Base-by-base conservation (phyloP, 2,888 invertebrate species). In the Lithosia quadra region DNA sequence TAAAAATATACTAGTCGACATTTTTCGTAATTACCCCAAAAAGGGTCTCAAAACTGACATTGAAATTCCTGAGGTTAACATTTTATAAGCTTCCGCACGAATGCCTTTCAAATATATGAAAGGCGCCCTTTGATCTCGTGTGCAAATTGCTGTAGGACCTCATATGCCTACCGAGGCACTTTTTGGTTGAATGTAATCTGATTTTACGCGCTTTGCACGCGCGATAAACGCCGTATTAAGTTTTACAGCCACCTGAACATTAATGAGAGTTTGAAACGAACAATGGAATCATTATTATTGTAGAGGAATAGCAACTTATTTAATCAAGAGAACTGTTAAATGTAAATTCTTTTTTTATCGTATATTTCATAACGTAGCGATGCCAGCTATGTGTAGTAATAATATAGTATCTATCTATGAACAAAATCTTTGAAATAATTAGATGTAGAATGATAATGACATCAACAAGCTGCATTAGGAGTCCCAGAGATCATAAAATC, bases 131-230 rank as follows among this genome's bases (percentile, higher is more conserved):
- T 72, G 66, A 77, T 63, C 63, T 64, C 63, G 34, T 59, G 59
- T 63, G 53, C 58, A 68, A 78, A 77, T 76, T 77, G 58, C 59
- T 62, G 67, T 57, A 60, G 58, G 22, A 58, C n/a, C n/a, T 21
- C 10, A n/a, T 22, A 22, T 34, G 55, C 58, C 33, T 28, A 22
- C 21, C 15, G 33, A 21, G 59, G 49, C 58, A 60, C 15, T 67
- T 68, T 76, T 60, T 59, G 39, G 34, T 49, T n/a, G 22, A 64
- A 60, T 56, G 56, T 58, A 67, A 77, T 67, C 64, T 55, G 58
- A 65, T 61, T 49, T 72, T 65, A 63, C 65, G 65, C 10, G 58
- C n/a, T 53, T 36, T 36, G 59, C 22, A 60, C 24, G 39, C 61
- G 18, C 49, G 63, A 71, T 72, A 60, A 63, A 67, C 58, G 36